phyloP scores from a whole-genome alignment of 2,113 vertebrate species.

The Grammomys dolichurus region DNA sequence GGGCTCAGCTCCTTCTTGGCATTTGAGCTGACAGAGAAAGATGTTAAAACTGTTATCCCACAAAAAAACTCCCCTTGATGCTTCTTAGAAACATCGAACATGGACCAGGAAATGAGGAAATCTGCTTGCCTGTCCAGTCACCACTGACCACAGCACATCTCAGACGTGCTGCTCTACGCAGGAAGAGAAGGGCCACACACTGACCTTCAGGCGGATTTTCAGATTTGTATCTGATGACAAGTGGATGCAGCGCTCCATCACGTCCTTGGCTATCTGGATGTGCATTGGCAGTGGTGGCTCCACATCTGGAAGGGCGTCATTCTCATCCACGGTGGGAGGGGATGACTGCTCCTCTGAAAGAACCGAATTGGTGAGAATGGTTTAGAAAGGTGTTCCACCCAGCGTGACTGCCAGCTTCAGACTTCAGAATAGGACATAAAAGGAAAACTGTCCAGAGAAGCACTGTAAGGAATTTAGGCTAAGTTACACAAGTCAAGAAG shows the following conservation, averaged over 20 bases:
- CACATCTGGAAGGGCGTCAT: slow-evolving; percentile 68
- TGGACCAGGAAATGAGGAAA: slow-evolving; percentile 14
- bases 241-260: slow-evolving; percentile 95
- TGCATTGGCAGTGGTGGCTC: slow-evolving; percentile 89
- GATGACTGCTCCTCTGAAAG: slow-evolving; percentile 80
- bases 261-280: slow-evolving; percentile 89
- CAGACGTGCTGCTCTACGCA: background rate
- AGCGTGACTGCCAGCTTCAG: background rate
- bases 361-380: background rate
- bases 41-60: background rate
- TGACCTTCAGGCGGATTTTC: slow-evolving; percentile 92
- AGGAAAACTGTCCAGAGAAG: slow-evolving; percentile 22
- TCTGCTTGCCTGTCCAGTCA: background rate
- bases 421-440: background rate
- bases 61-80: slow-evolving; percentile 40
- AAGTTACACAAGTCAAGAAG: background rate
- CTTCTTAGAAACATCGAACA: background rate
- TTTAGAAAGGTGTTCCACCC: background rate
- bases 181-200: background rate
- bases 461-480: slow-evolving; percentile 5
- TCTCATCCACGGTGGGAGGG: slow-evolving; percentile 52
- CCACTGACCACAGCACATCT: background rate
- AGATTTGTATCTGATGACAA: slow-evolving; percentile 91
- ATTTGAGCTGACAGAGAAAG: slow-evolving; percentile 35
- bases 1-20: slow-evolving; percentile 19